Percentiles rank a stretch among this genome's conserved stretches.
Evolutionary conservation across 2,113 vertebrate species (phyloP).

Genomic region (Aleadryas rufinucha): DNA sequence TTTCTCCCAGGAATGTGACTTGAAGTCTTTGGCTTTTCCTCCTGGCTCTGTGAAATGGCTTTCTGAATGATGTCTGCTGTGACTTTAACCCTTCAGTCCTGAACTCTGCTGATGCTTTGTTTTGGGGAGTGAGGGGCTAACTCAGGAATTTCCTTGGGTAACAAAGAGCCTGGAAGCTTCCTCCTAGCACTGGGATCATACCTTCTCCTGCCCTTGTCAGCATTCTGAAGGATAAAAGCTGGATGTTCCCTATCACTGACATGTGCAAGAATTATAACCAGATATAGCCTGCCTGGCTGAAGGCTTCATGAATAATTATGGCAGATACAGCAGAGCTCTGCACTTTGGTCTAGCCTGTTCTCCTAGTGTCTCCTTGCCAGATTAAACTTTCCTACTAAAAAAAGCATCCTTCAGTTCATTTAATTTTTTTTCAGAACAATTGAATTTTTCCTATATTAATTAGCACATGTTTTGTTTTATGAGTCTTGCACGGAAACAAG

Average conservation of each 20-base stretch:
- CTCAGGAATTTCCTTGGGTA: not conserved
- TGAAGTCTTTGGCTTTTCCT: not conserved
- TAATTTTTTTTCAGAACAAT: conserved; percentile 20
- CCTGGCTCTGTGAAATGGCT: not conserved
- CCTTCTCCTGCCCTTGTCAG: not conserved
- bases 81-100: not conserved
- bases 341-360: not conserved
- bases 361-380: not conserved
- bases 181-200: not conserved
- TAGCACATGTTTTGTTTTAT: conserved; percentile 34
- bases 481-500: not conserved
- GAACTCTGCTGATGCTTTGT: not conserved
- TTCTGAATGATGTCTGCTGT: not conserved
- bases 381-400: conserved; percentile 11
- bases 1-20: not conserved
- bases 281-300: not conserved
- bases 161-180: not conserved
- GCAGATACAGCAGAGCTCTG: not conserved
- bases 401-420: not conserved
- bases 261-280: conserved; percentile 17
- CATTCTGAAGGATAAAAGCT: not conserved
- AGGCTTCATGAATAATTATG: conserved; percentile 46
- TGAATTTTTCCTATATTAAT: conserved; percentile 1
- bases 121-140: not conserved
- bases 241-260: not conserved